Evolutionary conservation across 2,113 vertebrate species (phyloP).

Genomic region (Trematocara stigmaticum): DNA sequence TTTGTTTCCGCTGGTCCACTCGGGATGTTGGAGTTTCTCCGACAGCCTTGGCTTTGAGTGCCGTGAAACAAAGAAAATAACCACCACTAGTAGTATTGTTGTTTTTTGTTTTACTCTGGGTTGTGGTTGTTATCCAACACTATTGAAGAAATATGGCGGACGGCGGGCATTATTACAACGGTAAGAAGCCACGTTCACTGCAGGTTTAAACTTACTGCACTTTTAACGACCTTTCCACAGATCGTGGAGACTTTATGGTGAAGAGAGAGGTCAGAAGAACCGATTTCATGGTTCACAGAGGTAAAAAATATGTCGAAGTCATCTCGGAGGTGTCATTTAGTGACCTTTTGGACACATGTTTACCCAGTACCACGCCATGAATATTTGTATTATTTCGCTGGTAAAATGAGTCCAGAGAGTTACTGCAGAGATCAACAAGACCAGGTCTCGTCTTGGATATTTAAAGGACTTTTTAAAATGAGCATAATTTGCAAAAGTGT

Average conservation of each 20-base stretch:
- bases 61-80: background rate
- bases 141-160: constrained; percentile 65
- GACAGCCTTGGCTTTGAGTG: background rate
- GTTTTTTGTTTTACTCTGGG: background rate
- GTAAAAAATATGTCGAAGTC: constrained; percentile 37
- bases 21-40: background rate
- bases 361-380: background rate
- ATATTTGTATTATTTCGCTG: background rate
- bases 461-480: background rate
- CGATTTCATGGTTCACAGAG: constrained; percentile 25
- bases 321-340: background rate
- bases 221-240: constrained; percentile 23
- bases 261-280: constrained; percentile 56
- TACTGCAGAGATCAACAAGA: background rate
- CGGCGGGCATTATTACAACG: constrained; percentile 66
- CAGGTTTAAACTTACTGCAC: background rate
- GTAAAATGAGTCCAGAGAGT: background rate
- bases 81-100: background rate
- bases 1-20: background rate
- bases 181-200: constrained; percentile 31
- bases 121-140: background rate
- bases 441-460: background rate
- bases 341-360: background rate
- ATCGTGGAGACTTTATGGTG: constrained; percentile 16
- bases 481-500: background rate